These are phyloP conservation scores for Euphonia xanthogaster DNA, from an alignment of 2,797 vertebrate species.

Conservation along the genomic window DNA sequence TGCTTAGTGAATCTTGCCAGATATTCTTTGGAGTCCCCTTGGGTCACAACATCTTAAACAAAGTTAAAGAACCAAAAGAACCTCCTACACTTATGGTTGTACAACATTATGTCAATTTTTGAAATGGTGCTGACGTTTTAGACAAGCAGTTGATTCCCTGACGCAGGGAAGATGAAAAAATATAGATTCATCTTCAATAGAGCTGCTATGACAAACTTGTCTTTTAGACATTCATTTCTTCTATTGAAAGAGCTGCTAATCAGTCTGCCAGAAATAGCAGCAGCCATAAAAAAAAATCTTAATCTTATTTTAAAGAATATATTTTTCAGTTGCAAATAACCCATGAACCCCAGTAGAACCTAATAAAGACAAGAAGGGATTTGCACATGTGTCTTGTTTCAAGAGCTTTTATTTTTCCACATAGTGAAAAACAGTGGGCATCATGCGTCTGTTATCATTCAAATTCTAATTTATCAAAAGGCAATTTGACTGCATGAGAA, in stretches of 20 bases:
- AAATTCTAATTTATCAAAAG: not conserved
- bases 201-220: slow-evolving; percentile 53
- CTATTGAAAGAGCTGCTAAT: slow-evolving; percentile 27
- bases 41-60: not conserved
- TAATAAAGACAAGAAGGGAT: not conserved
- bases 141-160: slow-evolving; percentile 23
- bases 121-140: not conserved
- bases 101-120: not conserved
- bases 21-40: not conserved
- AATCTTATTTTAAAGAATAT: not conserved
- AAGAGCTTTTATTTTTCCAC: not conserved
- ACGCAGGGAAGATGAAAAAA: not conserved
- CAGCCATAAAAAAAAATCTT: not conserved
- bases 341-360: not conserved
- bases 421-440: not conserved
- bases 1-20: not conserved
- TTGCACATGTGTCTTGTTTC: not conserved
- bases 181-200: slow-evolving; percentile 14
- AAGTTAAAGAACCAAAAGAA: not conserved
- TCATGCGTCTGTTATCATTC: not conserved
- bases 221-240: slow-evolving; percentile 25
- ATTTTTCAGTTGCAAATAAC: not conserved
- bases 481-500: not conserved
- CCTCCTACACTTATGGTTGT: not conserved
- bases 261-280: slow-evolving; percentile 29